phyloP scores from a whole-genome alignment of 2,888 invertebrate genomes.

The Dasypogon diadema region DNA sequence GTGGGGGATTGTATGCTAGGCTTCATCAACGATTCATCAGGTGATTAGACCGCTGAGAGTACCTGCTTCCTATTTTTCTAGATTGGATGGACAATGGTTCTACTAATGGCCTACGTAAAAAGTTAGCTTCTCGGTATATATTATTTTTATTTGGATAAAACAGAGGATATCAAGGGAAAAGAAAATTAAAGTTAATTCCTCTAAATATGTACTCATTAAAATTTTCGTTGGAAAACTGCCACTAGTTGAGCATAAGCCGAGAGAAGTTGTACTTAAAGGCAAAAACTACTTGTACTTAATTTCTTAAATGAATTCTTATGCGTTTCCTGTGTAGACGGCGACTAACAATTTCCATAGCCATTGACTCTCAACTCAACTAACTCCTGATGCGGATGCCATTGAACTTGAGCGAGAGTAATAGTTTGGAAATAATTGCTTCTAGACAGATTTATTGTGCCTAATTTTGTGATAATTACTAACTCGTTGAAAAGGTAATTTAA shows the following conservation, averaged over 20 bases:
- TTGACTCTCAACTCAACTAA: background rate
- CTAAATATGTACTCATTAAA: no score
- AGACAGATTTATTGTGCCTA: constrained; percentile 8
- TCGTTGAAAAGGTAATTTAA: background rate
- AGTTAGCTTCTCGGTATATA: no score
- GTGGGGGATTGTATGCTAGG: no score
- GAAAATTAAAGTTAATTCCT: no score
- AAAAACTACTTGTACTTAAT: background rate
- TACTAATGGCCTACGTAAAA: no score
- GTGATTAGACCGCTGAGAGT: no score
- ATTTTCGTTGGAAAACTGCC: background rate
- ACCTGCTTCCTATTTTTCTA: no score
- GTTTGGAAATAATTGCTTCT: background rate
- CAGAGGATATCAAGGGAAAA: no score
- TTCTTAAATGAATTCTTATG: background rate
- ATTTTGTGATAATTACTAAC: background rate
- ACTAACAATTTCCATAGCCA: background rate
- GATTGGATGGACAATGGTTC: no score
- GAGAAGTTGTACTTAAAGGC: background rate
- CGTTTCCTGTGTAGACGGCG: background rate
- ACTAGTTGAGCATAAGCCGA: background rate
- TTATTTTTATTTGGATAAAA: no score
- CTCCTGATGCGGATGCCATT: no score
- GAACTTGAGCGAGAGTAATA: background rate
- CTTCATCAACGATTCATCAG: no score